Base-by-base conservation (phyloP, 2,888 invertebrate genomes). In the Drosophila quasianomalipes region DNA sequence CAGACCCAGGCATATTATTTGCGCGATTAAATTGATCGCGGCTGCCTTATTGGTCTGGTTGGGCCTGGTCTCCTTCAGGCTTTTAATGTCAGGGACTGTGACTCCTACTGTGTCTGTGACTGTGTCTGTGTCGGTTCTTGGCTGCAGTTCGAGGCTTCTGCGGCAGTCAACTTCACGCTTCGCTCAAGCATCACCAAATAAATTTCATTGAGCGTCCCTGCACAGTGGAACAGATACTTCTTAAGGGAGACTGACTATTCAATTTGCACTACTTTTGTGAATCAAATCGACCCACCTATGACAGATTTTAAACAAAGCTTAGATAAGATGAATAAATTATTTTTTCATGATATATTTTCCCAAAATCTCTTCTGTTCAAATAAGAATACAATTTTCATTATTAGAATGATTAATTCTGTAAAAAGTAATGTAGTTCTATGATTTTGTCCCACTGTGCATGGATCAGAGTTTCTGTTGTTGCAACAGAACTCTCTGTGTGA, bases 11-110 rank as follows among this genome's bases (percentile, higher is more conserved):
- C 81, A 90, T 92, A 91, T 92, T 92, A 92, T 92, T 92, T 92
- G 92, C 83, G 90, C 91, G 92, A 92, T 92, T 92, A 92, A 92
- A 92, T 91, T 92, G 92, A 92, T 92, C 92, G 87, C 85, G 82
- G 71, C 70, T 64, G 83, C 81, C 76, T 71, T 71, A 70, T 64
- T 69, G 74, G 53, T 51, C 53, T 55, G 54, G 61, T 53, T 55
- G 52, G 68, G 33, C 51, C 51, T 55, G 54, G 63, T 55, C 81
- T 64, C 68, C 70, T 69, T 57, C n/a, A 28, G 58, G 61, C 65
- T 55, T 53, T 64, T 30, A 54, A 39, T 66, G 65, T 72, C 68
- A 52, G 74, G 39, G 59, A 70, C 61, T 74, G 75, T 58, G 70
- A 62, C 66, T 79, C 71, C 73, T 74, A 73, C 76, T 79, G 83